Evolutionary conservation across 2,888 invertebrate genomes (phyloP).

Genomic region (Ophion ventricosus): DNA sequence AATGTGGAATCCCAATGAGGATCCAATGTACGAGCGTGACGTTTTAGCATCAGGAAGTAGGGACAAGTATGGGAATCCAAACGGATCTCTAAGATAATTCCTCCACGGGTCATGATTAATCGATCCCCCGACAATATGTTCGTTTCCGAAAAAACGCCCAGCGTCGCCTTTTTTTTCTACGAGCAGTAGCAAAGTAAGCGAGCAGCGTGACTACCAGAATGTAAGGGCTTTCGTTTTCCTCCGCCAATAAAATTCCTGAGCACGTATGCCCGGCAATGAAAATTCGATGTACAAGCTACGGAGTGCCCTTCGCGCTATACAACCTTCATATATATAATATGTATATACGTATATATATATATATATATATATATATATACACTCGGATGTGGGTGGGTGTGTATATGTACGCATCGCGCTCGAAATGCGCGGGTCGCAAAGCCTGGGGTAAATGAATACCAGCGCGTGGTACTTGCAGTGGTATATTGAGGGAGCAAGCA

Average conservation of each 20-base stretch:
- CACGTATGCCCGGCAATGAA: constrained; percentile 65
- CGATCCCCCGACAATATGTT: background rate
- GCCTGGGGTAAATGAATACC: constrained; percentile 33
- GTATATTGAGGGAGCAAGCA: constrained; percentile 1
- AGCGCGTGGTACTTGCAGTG: constrained; percentile 39
- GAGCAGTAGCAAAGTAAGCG: background rate
- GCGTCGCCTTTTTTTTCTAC: background rate
- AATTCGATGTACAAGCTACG: constrained; percentile 61
- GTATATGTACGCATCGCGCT: background rate
- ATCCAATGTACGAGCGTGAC: too few species aligned
- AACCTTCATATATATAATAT: constrained; percentile 3
- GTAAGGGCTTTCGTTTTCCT: constrained; percentile 22
- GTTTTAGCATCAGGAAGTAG: too few species aligned
- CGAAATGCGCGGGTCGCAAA: constrained; percentile 37
- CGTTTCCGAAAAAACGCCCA: background rate
- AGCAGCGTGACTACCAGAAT: constrained; percentile 24
- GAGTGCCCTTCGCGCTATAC: constrained; percentile 29
- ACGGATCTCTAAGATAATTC: too few species aligned
- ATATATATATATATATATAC: background rate
- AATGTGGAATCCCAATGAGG: too few species aligned
- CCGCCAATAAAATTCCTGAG: constrained; percentile 53
- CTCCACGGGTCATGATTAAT: too few species aligned
- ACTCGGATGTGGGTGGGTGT: background rate
- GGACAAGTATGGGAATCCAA: too few species aligned
- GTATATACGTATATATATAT: background rate